Percentiles rank a stretch among this genome's conserved stretches.
These are phyloP conservation scores for Phymastichus coffea DNA, from an alignment of 1,140 invertebrate genomes.

Conservation along the genomic window DNA sequence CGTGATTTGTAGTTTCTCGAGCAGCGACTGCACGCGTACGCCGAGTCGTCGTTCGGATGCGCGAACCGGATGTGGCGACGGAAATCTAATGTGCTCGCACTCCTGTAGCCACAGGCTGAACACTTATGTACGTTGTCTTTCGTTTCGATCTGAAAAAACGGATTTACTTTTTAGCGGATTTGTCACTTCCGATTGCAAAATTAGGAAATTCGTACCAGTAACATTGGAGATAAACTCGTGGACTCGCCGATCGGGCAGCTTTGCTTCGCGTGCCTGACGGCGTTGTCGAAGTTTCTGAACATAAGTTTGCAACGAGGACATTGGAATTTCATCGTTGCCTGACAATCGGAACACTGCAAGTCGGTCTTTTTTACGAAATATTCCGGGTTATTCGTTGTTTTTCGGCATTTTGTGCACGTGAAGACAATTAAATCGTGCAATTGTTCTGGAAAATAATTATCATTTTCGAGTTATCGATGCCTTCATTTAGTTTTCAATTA, in stretches of 20 bases:
- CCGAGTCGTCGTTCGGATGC: background rate
- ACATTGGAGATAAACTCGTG: no score
- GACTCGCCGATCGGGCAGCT: slow-evolving; percentile 1
- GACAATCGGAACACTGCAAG: background rate
- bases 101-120: background rate
- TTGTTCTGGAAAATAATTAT: no score
- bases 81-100: background rate
- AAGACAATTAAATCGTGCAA: slow-evolving; percentile 2
- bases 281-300: slow-evolving; percentile 12
- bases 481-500: no score
- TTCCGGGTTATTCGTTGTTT: background rate
- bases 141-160: no score
- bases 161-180: no score
- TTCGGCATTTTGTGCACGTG: slow-evolving; percentile 12
- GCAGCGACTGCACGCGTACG: background rate
- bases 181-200: no score
- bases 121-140: background rate
- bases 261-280: slow-evolving; percentile 4
- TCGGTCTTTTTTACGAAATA: background rate
- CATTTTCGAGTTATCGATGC: no score
- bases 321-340: slow-evolving; percentile 11
- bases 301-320: slow-evolving; percentile 11
- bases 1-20: background rate
- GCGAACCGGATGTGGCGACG: background rate
- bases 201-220: no score